Evolutionary conservation across 92 coral and sea anemone species (phyloP).

Genomic region (Diadumene lineata): DNA sequence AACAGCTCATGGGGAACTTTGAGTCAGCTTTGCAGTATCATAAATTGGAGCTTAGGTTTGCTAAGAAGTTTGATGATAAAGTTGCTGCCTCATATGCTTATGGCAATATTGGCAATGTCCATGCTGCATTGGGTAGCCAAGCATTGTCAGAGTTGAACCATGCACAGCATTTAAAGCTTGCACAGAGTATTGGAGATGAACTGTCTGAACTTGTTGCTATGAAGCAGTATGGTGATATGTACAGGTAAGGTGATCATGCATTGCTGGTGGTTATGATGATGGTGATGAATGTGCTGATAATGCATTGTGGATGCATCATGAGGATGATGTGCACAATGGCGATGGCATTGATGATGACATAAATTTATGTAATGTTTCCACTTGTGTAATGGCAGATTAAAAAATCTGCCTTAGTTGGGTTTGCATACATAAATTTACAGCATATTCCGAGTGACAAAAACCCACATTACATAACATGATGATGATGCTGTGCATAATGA

Average conservation of each 20-base stretch:
- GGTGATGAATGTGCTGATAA: not conserved
- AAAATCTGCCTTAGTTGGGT: too few relatives aligned
- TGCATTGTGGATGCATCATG: not conserved
- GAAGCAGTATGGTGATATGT: constrained; percentile 72
- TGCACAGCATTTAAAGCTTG: constrained; percentile 68
- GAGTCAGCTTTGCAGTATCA: constrained; percentile 68
- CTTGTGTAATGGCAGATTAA: too few relatives aligned
- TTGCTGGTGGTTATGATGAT: not conserved
- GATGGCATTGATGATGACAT: not conserved
- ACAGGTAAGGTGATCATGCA: not conserved
- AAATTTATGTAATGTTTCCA: too few relatives aligned
- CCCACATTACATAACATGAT: too few relatives aligned
- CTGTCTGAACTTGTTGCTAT: constrained; percentile 62
- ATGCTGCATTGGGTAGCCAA: constrained; percentile 69
- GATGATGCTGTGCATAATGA: not conserved
- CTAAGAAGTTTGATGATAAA: constrained; percentile 62
- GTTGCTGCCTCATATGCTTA: constrained; percentile 67
- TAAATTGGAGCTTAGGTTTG: constrained; percentile 61
- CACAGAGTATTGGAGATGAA: constrained; percentile 66
- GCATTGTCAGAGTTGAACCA: constrained; percentile 68
- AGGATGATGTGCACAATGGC: not conserved
- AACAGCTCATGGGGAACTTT: constrained; percentile 64
- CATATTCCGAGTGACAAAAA: too few relatives aligned
- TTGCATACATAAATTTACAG: too few relatives aligned
- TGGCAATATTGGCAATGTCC: constrained; percentile 74